Base-by-base conservation (phyloP, 1,140 invertebrate species). In the Coenobita brevimanus region DNA sequence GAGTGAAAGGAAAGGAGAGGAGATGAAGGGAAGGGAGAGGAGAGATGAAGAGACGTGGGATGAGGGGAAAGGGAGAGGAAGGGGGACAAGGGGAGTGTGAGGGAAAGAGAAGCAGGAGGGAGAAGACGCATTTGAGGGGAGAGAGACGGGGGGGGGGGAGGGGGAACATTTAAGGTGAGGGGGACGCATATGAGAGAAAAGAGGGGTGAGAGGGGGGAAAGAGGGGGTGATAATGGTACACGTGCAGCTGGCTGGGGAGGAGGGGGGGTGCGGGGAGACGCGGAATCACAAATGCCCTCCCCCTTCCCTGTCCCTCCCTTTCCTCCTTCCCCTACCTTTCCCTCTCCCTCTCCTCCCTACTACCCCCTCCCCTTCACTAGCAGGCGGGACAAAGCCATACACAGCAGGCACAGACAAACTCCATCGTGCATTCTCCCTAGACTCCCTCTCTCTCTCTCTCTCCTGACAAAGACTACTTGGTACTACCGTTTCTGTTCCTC, bases 281-380 rank as follows among this genome's bases (percentile, higher is more conserved):
- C 76, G 71, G 85, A 87, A 87, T 87, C 80, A 80, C 60, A 81
- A 87, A 87, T 87, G 85, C 85, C 85, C 78, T 41, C 13, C 62
- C n/a, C 46, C 75, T 54, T 27, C 50, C 15, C 75, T 6, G 36
- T 8, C 43, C 41, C 43, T 8, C 8, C 75, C 85, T 91, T 90
- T 90, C 91, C 91, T 85, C 86, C 88, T 90, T 90, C 87, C 91
- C 91, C 92, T 38, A 24, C 41, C 73, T 76, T 41, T n/a, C 38
- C 73, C 38, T 76, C 64, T 76, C 33, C 21, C 8, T 46, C n/a
- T 6, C n/a, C 73, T 46, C 41, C 13, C 36, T 46, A 43, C 38
- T 3, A n/a, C n/a, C n/a, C n/a, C n/a, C n/a, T n/a, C n/a, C n/a
- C n/a, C n/a, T n/a, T n/a, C n/a, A n/a, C n/a, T n/a, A n/a, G n/a